Evolutionary conservation across 2,113 vertebrate genomes (phyloP), one percentile per base, ranked within the genome.

Genomic region (Pterocles orientalis): DNA sequence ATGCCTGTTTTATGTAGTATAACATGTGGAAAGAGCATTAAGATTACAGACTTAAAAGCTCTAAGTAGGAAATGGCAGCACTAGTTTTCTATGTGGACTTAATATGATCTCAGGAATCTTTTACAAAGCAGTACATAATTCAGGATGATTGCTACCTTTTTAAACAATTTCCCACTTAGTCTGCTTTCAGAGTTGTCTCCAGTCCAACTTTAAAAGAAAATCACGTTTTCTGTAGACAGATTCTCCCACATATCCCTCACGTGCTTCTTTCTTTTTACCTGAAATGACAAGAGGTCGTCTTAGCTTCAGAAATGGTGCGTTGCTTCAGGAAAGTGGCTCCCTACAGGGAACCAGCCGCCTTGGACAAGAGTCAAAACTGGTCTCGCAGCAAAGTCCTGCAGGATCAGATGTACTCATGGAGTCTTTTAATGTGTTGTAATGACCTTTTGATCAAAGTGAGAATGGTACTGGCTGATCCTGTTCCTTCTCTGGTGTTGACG

Each of bases 1-100:
- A 17, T 1, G 3, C 12, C 20, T 68, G 23, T 51, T 84, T 88
- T 65, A 39, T 0, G 0, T 60, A 16, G 43, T 31, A 15, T 15
- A 43, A 14, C 3, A 1, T 33, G n/a, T 69, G 48, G 53, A 68
- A 77, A 47, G 50, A 88, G 12, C 39, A 0, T 56, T 20, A 47
- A 69, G 68, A 21, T 50, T 73, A 81, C 71, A 86, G 36, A 58
- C 54, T 60, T 56, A 28, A 54, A 61, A 12, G n/a, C 19, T 57
- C 19, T 15, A 31, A 60, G 23, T 43, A 77, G 29, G 54, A 77
- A 75, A 82, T 57, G 33, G 33, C 43, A 70, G 68, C 70, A 53
- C 29, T 82, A 31, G 9, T 57, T 95, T 90, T 81, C 45, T 80
- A 4, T 53, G 31, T 25, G 12, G 43, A 86, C 47, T 61, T 77